These are phyloP conservation scores for Netelia inedita DNA, from an alignment of 2,888 invertebrate species.

Conservation along the genomic window DNA sequence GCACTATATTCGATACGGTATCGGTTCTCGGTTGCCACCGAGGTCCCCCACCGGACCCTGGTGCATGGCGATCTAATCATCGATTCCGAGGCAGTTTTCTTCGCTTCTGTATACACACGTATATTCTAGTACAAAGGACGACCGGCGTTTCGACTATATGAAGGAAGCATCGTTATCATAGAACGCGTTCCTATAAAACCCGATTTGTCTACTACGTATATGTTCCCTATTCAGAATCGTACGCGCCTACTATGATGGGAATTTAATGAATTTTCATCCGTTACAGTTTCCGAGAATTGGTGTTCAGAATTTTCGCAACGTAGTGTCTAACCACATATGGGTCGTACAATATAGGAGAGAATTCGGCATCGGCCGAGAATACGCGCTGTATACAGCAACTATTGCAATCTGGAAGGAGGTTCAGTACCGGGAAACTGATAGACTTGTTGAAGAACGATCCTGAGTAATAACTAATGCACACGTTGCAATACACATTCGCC, in stretches of 20 bases:
- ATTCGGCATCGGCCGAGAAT: neutral
- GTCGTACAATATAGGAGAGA: neutral
- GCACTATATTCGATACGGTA: neutral
- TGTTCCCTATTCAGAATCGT: neutral
- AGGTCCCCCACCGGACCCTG: constrained; percentile 4
- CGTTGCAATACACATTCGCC: neutral
- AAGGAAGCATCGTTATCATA: constrained; percentile 27
- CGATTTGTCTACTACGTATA: neutral
- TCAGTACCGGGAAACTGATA: constrained; percentile 1
- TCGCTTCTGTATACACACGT: neutral
- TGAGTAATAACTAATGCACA: neutral
- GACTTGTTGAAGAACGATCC: neutral
- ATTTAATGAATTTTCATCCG: constrained; percentile 57
- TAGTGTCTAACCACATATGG: neutral
- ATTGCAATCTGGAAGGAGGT: constrained; percentile 31
- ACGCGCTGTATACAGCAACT: constrained; percentile 3
- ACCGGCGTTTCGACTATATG: neutral
- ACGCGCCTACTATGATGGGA: constrained; percentile 29
- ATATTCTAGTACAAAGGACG: constrained; percentile 19
- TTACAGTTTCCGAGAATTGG: constrained; percentile 25
- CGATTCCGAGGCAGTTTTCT: constrained; percentile 18
- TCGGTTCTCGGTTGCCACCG: constrained; percentile 2
- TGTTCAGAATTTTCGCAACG: constrained; percentile 20
- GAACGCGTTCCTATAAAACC: constrained; percentile 17
- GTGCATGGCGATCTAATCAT: constrained; percentile 31